Conservation (phyloP, 2,888 invertebrate genomes). For the Ametastegia equiseti region DNA sequence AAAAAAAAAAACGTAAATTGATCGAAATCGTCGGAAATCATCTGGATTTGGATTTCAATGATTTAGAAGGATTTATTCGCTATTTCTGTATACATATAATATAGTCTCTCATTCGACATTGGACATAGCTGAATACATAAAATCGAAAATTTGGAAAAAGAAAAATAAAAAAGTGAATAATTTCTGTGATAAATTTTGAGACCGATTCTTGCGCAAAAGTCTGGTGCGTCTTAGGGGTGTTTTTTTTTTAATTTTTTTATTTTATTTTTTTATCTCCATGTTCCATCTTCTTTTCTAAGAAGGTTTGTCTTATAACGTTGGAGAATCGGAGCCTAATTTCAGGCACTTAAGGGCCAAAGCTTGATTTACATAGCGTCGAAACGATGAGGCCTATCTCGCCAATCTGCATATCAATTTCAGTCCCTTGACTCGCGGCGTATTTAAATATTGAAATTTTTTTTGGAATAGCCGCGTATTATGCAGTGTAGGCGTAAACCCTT, state of each 20-base stretch:
- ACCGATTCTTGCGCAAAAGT: neutral
- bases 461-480: neutral
- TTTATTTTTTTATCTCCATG: neutral
- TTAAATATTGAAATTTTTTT: conserved; percentile 42
- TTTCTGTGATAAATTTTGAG: neutral
- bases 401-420: conserved; percentile 48
- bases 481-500: neutral
- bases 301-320: neutral
- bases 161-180: neutral
- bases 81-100: no score
- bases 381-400: conserved; percentile 26
- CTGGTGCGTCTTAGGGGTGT: neutral
- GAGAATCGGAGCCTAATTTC: conserved; percentile 36
- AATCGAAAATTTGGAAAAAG: no score
- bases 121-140: no score
- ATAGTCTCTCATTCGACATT: no score
- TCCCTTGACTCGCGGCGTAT: neutral
- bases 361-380: conserved; percentile 43
- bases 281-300: neutral
- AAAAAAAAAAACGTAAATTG: no score
- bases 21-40: no score
- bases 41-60: no score
- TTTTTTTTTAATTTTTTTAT: neutral
- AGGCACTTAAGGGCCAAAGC: conserved; percentile 47
- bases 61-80: no score